Conservation (phyloP, 2,797 vertebrate species). For the Coendou prehensilis region DNA sequence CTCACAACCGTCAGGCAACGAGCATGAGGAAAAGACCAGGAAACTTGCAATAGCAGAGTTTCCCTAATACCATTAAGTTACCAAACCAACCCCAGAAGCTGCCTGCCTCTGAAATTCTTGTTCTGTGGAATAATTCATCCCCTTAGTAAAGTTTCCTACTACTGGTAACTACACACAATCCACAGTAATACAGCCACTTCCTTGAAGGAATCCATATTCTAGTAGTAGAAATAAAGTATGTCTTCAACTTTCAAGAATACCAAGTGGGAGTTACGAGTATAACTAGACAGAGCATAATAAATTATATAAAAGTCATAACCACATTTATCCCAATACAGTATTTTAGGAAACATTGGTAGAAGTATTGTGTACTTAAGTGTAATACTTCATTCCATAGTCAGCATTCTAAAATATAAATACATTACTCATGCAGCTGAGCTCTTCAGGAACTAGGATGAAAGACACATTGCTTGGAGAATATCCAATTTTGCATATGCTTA, state of each 20-base stretch:
- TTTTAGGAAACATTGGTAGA: constrained; percentile 51
- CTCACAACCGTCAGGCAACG: background rate
- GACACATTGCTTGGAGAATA: constrained; percentile 77
- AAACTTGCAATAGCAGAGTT: background rate
- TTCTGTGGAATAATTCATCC: constrained; percentile 27
- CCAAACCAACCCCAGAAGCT: background rate
- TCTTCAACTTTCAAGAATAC: constrained; percentile 69
- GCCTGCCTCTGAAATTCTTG: background rate
- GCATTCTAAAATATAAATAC: constrained; percentile 75
- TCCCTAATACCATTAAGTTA: background rate
- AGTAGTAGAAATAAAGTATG: constrained; percentile 51
- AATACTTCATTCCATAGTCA: constrained; percentile 73
- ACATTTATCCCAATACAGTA: constrained; percentile 67
- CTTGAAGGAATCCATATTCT: constrained; percentile 4
- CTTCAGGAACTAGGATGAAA: constrained; percentile 74
- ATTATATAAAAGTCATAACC: constrained; percentile 69
- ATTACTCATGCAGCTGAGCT: constrained; percentile 69
- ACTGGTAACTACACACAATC: constrained; percentile 46
- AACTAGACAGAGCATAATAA: constrained; percentile 69
- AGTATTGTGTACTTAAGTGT: constrained; percentile 59
- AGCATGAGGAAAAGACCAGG: background rate
- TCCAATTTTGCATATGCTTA: constrained; percentile 76
- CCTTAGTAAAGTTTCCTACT: constrained; percentile 49
- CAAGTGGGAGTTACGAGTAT: constrained; percentile 29
- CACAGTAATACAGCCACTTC: constrained; percentile 3